Percentiles rank a stretch among this genome's conserved stretches.
These are phyloP conservation scores for Cygnus buccinator DNA, from an alignment of 2,113 vertebrate genomes.

Conservation along the genomic window DNA sequence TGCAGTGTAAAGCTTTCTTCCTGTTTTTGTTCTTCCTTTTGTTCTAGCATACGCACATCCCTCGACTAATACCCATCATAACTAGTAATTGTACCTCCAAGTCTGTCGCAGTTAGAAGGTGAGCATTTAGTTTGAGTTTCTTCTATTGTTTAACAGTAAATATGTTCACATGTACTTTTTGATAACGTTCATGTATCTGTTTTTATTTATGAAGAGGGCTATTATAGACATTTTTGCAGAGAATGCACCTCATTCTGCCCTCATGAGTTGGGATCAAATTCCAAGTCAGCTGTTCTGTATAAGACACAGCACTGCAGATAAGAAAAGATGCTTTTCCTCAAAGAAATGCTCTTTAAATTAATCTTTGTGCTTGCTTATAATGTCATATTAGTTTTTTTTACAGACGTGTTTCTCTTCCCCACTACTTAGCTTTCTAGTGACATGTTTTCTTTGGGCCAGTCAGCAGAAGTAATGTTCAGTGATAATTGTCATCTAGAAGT, in stretches of 20 bases:
- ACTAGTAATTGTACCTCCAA: slow-evolving; percentile 98
- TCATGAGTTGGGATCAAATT: background rate
- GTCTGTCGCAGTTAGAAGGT: slow-evolving; percentile 97
- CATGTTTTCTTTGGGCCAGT: background rate
- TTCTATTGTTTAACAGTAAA: background rate
- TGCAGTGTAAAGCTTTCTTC: background rate
- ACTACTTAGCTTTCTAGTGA: background rate
- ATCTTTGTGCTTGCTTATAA: background rate
- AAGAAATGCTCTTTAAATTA: background rate
- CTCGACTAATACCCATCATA: slow-evolving; percentile 97
- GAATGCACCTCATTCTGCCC: background rate
- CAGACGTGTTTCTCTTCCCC: accelerated
- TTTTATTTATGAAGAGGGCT: background rate
- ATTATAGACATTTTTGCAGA: background rate
- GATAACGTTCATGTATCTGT: background rate
- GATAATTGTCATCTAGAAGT: background rate
- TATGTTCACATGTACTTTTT: background rate
- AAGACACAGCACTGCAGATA: background rate
- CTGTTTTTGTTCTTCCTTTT: background rate
- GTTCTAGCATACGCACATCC: slow-evolving; percentile 93
- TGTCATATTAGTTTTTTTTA: background rate
- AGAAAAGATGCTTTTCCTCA: background rate
- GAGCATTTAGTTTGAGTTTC: slow-evolving; percentile 45
- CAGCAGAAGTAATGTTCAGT: background rate
- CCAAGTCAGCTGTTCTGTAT: background rate